Percentiles rank a stretch among this genome's conserved stretches.
These are phyloP conservation scores for Bucorvus abyssinicus DNA, from an alignment of 2,797 vertebrate genomes.

Conservation along the genomic window DNA sequence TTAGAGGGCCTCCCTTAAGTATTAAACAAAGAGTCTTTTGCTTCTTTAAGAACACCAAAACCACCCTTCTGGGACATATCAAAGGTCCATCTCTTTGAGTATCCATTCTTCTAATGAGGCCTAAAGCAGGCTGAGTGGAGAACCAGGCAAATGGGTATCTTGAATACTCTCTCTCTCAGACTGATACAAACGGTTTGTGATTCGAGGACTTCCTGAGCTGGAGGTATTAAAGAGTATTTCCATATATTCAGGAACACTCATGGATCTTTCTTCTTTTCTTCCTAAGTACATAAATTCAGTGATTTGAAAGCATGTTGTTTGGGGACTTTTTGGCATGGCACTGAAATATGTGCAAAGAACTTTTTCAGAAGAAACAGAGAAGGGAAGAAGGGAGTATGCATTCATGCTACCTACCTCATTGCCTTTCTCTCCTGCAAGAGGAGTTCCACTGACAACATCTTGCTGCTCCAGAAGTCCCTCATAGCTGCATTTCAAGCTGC, in stretches of 20 bases:
- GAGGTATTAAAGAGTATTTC: neutral
- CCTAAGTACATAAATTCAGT: neutral
- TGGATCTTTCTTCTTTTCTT: neutral
- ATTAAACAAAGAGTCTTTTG: neutral
- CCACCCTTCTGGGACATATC: neutral
- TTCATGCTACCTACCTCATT: neutral
- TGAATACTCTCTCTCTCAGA: neutral
- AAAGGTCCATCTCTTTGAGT: neutral
- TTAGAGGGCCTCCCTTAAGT: neutral
- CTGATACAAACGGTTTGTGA: neutral
- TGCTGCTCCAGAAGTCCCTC: neutral
- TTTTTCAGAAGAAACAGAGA: neutral
- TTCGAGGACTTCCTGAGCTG: neutral
- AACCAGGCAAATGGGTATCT: neutral
- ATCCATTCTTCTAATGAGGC: neutral
- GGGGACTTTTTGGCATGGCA: neutral
- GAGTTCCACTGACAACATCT: neutral
- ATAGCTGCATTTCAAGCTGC: neutral
- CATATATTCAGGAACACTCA: neutral
- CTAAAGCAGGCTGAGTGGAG: neutral
- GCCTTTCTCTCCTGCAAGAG: neutral
- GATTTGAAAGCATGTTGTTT: neutral
- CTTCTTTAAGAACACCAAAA: neutral
- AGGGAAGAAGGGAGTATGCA: neutral
- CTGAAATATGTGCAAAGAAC: neutral